Evolutionary conservation across 1,140 invertebrate species (phyloP).

Genomic region (Triops longicaudatus): DNA sequence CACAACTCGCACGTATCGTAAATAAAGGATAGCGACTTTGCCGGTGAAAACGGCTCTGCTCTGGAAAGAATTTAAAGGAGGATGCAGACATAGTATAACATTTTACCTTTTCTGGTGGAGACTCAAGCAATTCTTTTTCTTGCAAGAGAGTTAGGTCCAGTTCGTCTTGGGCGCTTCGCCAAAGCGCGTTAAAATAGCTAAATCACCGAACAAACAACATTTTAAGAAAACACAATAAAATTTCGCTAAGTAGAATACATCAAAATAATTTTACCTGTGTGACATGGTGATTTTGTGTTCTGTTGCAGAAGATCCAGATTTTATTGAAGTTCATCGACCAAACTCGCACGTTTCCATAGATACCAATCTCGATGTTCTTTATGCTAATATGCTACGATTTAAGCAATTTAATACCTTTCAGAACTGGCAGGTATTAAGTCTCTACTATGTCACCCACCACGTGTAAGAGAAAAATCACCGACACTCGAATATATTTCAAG

Average conservation of each 20-base stretch:
- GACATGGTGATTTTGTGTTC: not conserved
- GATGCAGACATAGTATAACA: not conserved
- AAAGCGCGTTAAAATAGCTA: constrained; percentile 21
- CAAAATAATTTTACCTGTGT: not conserved
- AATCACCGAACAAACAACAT: not conserved
- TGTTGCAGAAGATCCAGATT: not conserved
- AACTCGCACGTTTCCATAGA: not conserved
- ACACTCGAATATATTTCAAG: too few species aligned
- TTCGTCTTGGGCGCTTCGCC: constrained; percentile 25
- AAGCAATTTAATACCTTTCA: too few species aligned
- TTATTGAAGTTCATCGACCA: not conserved
- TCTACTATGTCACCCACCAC: too few species aligned
- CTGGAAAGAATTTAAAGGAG: not conserved
- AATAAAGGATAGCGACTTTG: constrained; percentile 52
- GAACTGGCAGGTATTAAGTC: too few species aligned
- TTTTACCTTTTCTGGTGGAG: constrained; percentile 23
- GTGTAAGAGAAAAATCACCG: too few species aligned
- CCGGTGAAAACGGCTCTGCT: constrained; percentile 11
- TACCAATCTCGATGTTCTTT: not conserved
- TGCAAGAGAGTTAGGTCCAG: constrained; percentile 11
- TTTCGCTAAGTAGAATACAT: too few species aligned
- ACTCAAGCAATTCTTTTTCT: constrained; percentile 21
- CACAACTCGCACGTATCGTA: constrained; percentile 68
- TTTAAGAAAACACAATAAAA: too few species aligned
- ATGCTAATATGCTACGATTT: not conserved